Evolutionary conservation across 2,888 invertebrate genomes (phyloP), one percentile per base, ranked within the genome.

Genomic region (Eristalis tenax): DNA sequence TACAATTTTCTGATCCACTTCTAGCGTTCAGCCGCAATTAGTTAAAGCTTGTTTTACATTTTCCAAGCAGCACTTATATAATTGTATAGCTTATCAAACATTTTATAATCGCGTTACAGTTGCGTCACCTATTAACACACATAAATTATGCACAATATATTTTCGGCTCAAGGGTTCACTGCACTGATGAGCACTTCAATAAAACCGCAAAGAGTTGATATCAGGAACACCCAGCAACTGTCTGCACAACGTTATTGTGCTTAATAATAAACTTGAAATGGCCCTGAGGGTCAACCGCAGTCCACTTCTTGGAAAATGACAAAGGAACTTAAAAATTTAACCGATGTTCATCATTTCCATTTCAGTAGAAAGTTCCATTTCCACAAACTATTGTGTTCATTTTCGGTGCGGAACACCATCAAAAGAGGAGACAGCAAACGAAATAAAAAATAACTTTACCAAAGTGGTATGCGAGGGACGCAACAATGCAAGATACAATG

Each of bases 341-440:
- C 83, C 83, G 59, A 83, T 87, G 87, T 87, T 83, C 83, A 87
- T 87, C 87, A 87, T 80, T 83, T 76, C 63, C 50, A 68, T 76
- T 75, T 43, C 10, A 35, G 50, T 68, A 79, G 61, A 78, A 79
- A 83, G 56, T 66, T 79, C n/a, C 74, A 38, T 73, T 69, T 70
- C 68, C 66, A 68, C 71, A 64, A 83, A 83, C 75, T 87, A 83
- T 73, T 83, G 40, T 57, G 32, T 57, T 69, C 50, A 66, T 73
- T 59, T 66, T n/a, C 26, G 50, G 43, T 11, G 70, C 13, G 63
- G 76, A 13, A 38, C 23, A 40, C 50, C 50, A 50, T 50, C 50
- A 50, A 50, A 50, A 50, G 50, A n/a, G 50, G 43, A 66, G 43
- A 50, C 23, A 63, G 75, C 74, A 79, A 83, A 75, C 57, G 59